phyloP scores from a whole-genome alignment of 2,113 vertebrate genomes.

The Trichomycterus rosablanca region DNA sequence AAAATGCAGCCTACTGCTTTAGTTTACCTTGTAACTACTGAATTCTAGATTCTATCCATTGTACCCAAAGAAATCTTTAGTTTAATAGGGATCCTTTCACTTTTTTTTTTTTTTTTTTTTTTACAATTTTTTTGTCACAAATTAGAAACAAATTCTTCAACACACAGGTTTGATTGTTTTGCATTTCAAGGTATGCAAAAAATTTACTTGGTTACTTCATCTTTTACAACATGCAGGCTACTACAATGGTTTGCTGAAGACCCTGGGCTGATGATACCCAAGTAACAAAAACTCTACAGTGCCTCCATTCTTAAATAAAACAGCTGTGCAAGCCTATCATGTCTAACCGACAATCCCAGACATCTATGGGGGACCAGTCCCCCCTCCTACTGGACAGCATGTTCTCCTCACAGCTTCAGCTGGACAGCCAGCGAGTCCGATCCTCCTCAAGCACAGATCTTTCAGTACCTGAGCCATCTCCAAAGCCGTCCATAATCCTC shows the following conservation, averaged over 20 bases:
- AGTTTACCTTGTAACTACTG: too few relatives aligned
- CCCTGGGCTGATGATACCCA: neutral
- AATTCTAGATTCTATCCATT: too few relatives aligned
- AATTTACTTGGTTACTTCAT: too few relatives aligned
- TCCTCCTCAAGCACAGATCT: slow-evolving; percentile 16
- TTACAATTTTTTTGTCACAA: too few relatives aligned
- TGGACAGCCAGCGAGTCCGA: neutral
- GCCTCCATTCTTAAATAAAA: neutral
- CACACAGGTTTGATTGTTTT: too few relatives aligned
- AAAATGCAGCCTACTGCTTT: too few relatives aligned
- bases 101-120: too few relatives aligned
- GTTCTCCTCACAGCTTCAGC: slow-evolving; percentile 62
- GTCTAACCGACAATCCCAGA: slow-evolving; percentile 59
- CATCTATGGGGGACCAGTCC: slow-evolving; percentile 56
- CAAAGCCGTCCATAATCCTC: slow-evolving; percentile 62
- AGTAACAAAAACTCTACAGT: neutral
- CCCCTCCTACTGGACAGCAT: slow-evolving; percentile 60
- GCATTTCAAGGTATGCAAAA: too few relatives aligned
- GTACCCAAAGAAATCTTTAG: too few relatives aligned
- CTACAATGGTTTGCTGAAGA: slow-evolving; percentile 4
- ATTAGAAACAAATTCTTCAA: too few relatives aligned
- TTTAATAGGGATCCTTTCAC: too few relatives aligned
- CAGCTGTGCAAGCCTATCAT: slow-evolving; percentile 49
- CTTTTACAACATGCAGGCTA: slow-evolving; percentile 14
- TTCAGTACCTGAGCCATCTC: neutral